Conservation (phyloP, 2,888 invertebrate species). For the Melolontha melolontha region DNA sequence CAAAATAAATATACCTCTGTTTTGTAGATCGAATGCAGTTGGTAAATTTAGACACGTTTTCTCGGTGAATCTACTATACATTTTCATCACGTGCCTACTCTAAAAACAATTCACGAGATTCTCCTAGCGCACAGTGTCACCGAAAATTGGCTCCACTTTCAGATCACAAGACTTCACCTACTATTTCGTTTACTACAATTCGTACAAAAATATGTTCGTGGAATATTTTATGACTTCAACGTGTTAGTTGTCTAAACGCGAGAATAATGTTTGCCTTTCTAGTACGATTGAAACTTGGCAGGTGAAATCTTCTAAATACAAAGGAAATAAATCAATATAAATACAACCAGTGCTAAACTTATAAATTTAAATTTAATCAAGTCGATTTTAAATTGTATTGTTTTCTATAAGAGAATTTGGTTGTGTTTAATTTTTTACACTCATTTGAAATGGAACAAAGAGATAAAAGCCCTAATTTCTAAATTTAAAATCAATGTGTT, state of each 20-base stretch:
- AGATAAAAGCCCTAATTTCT: no score
- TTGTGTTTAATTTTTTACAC: no score
- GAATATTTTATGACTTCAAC: slow-evolving; percentile 14
- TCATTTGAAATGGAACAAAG: no score
- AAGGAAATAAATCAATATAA: no score
- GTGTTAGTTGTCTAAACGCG: not conserved
- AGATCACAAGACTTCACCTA: slow-evolving; percentile 37
- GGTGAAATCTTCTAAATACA: no score
- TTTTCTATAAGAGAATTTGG: no score
- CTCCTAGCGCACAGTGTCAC: slow-evolving; percentile 27
- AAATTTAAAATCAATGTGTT: no score
- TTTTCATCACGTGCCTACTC: slow-evolving; percentile 36
- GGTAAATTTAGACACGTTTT: slow-evolving; percentile 35
- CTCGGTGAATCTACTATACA: slow-evolving; percentile 9
- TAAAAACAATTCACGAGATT: slow-evolving; percentile 39
- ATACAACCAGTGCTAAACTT: no score
- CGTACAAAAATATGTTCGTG: slow-evolving; percentile 1
- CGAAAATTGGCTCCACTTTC: slow-evolving; percentile 34
- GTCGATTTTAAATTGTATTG: no score
- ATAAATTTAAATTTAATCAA: no score
- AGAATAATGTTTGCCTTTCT: no score
- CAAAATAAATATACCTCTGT: not conserved
- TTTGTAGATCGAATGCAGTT: slow-evolving; percentile 3
- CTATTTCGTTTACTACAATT: slow-evolving; percentile 17
- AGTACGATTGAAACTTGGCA: no score